These are phyloP conservation scores for Psittacula cyanocephala DNA, from an alignment of 2,113 vertebrate genomes.

Conservation along the genomic window DNA sequence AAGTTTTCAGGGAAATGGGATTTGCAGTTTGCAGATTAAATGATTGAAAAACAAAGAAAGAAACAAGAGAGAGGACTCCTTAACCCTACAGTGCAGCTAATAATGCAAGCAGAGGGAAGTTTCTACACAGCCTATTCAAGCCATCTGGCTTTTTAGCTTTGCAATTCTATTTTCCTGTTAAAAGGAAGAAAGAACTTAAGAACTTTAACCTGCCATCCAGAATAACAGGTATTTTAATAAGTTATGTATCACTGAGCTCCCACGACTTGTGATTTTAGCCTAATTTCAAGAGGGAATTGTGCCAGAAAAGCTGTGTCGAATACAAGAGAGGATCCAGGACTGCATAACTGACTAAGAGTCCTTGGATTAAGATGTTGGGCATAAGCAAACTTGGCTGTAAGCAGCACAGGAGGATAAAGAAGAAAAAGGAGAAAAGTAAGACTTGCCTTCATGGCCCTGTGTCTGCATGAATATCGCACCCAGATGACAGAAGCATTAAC, in stretches of 20 bases:
- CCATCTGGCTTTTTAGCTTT: neutral
- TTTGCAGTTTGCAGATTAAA: constrained; percentile 38
- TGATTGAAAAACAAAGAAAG: neutral
- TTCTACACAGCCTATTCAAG: neutral
- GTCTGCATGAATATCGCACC: neutral
- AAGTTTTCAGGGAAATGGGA: constrained; percentile 21
- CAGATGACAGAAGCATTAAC: constrained; percentile 1
- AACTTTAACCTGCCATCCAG: neutral
- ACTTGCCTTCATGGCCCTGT: neutral
- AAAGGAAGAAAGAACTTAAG: neutral
- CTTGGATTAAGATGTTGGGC: neutral
- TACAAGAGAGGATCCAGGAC: neutral
- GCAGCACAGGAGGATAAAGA: neutral
- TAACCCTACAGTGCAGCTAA: constrained; percentile 31
- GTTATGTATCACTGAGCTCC: neutral
- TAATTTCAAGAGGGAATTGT: neutral
- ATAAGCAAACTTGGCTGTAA: neutral
- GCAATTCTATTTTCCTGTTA: neutral
- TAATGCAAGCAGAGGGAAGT: neutral
- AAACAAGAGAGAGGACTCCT: neutral
- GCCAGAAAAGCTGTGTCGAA: neutral
- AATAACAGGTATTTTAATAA: neutral
- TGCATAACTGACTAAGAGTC: neutral
- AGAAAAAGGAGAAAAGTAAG: neutral
- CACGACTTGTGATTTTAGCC: neutral